Conservation (phyloP, 2,113 vertebrate species). For the Alosa alosa region DNA sequence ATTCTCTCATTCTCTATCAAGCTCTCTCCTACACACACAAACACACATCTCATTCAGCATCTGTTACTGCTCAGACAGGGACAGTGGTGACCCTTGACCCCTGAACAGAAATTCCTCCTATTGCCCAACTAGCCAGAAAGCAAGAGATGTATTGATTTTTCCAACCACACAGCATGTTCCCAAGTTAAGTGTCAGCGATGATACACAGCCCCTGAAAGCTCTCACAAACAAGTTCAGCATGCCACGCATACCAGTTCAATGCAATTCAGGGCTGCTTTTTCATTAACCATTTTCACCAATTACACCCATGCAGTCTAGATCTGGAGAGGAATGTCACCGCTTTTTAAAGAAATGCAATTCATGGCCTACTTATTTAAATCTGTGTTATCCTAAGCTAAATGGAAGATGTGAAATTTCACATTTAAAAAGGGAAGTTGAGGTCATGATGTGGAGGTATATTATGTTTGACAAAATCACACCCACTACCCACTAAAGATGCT, state of each 20-base stretch:
- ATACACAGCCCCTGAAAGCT: constrained; percentile 44
- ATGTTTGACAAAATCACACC: not conserved
- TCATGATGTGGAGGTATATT: not conserved
- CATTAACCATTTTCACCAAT: not conserved
- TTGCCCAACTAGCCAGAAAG: constrained; percentile 47
- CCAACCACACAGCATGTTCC: constrained; percentile 41
- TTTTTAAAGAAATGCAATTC: not conserved
- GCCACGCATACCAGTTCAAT: constrained; percentile 51
- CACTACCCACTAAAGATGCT: not conserved
- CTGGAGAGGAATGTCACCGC: not conserved
- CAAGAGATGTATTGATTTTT: constrained; percentile 60
- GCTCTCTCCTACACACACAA: not conserved
- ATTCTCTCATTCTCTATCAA: not conserved
- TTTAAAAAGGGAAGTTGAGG: not conserved
- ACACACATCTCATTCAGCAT: constrained; percentile 40
- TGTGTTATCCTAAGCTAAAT: not conserved
- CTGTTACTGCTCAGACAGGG: constrained; percentile 51
- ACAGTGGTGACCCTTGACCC: constrained; percentile 54
- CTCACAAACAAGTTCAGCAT: constrained; percentile 55
- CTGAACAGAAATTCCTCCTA: constrained; percentile 47
- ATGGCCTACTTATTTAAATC: not conserved
- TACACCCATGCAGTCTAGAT: not conserved
- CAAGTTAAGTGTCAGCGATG: constrained; percentile 18
- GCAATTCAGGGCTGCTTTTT: not conserved
- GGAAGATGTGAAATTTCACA: not conserved